phyloP scores from a whole-genome alignment of 2,113 vertebrate genomes.

The Poecile atricapillus region DNA sequence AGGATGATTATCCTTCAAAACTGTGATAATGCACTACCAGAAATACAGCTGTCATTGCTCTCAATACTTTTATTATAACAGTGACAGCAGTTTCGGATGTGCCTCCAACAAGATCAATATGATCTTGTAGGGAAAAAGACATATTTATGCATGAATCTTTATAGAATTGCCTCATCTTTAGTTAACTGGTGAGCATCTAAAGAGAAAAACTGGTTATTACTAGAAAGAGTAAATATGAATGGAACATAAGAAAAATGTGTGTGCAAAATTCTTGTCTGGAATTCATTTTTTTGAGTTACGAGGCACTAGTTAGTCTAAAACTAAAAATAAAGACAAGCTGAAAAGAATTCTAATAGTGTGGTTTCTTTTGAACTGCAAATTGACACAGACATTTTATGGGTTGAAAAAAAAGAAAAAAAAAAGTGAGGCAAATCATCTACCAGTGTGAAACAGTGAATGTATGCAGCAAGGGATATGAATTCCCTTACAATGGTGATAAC shows the following conservation, averaged over 20 bases:
- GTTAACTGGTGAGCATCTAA: not conserved
- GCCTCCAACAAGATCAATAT: not conserved
- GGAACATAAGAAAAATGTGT: conserved; percentile 18
- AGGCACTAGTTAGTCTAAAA: not conserved
- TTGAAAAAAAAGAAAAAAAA: not conserved
- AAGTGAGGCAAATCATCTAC: not conserved
- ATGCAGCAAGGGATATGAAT: not conserved
- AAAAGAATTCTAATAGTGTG: conserved; percentile 1
- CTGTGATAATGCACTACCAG: not conserved
- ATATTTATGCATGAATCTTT: not conserved
- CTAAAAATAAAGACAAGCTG: conserved; percentile 46
- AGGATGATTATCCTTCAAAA: not conserved
- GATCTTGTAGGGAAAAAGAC: not conserved
- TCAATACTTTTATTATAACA: not conserved
- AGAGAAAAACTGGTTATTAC: not conserved
- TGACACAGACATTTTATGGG: not conserved
- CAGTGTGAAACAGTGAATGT: not conserved
- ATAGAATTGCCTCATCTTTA: not conserved
- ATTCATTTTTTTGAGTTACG: not conserved
- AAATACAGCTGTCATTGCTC: not conserved
- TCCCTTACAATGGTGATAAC: not conserved
- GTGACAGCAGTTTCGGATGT: not conserved
- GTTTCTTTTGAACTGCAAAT: conserved; percentile 26
- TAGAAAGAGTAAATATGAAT: conserved; percentile 14
- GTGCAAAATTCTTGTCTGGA: not conserved